phyloP scores from a whole-genome alignment of 2,113 vertebrate genomes.

The Stictonetta naevosa region DNA sequence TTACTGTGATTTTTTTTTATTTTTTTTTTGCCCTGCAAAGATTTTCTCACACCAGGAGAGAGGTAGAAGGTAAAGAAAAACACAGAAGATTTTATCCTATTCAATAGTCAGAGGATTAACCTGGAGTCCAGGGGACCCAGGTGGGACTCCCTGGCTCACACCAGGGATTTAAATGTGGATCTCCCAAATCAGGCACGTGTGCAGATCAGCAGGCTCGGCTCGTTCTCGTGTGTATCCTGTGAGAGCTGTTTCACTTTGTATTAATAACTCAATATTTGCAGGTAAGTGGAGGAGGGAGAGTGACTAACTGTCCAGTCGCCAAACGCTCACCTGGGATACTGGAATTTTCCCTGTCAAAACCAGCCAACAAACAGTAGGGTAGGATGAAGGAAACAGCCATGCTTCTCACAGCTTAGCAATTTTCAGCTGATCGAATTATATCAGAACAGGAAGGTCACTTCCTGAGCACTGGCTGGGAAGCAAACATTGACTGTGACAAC shows the following conservation, averaged over 20 bases:
- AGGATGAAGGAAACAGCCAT: neutral
- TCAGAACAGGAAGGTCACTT: conserved; percentile 16
- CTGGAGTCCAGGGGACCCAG: neutral
- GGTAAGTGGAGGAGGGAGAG: neutral
- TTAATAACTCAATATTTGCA: conserved; percentile 55
- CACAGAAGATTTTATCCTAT: neutral
- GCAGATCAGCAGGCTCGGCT: neutral
- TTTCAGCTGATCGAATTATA: conserved; percentile 10
- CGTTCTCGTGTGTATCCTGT: neutral
- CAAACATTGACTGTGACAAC: neutral
- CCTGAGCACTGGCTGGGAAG: neutral
- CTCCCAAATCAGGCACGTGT: neutral
- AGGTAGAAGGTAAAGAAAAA: neutral
- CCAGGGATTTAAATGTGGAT: neutral
- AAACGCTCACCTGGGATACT: conserved; percentile 20
- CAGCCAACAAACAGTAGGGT: neutral
- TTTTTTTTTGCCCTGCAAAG: neutral
- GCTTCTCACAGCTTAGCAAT: neutral
- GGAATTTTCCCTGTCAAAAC: conserved; percentile 7
- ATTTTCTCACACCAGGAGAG: neutral
- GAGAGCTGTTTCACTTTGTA: conserved; percentile 14
- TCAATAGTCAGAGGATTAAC: neutral
- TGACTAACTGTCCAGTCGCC: conserved; percentile 29
- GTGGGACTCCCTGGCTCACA: neutral
- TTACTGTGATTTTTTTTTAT: neutral